Percentiles rank a stretch among this genome's conserved stretches.
These are phyloP conservation scores for Sepioteuthis lessoniana DNA, from an alignment of 2,888 invertebrate species.

Conservation along the genomic window DNA sequence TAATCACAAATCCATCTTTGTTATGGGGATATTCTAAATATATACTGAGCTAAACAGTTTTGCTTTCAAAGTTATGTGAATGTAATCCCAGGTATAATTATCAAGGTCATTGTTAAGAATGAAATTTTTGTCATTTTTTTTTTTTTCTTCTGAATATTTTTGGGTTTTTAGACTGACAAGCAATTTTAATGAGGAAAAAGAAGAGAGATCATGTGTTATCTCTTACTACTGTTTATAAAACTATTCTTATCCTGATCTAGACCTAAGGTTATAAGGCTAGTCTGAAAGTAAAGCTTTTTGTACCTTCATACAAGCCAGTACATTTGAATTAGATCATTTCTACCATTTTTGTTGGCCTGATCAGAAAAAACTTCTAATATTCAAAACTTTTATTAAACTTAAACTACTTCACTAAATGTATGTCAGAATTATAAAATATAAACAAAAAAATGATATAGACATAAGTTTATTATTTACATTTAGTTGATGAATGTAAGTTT, in stretches of 20 bases:
- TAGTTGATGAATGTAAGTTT: too few relatives aligned
- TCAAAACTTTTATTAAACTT: too few relatives aligned
- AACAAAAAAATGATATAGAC: too few relatives aligned
- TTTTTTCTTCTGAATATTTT: background rate
- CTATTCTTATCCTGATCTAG: background rate
- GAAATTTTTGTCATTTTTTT: background rate
- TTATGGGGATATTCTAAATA: slow-evolving; percentile 15
- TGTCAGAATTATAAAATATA: too few relatives aligned
- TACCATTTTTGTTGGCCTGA: too few relatives aligned
- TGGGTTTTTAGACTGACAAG: background rate
- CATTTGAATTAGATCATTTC: too few relatives aligned
- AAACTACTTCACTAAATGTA: too few relatives aligned
- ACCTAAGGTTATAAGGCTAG: too few relatives aligned
- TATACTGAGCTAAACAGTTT: background rate
- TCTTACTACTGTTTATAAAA: background rate
- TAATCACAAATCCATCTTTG: background rate
- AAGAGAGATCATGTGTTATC: background rate
- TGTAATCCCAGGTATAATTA: background rate
- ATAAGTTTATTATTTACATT: too few relatives aligned
- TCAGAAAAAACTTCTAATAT: too few relatives aligned
- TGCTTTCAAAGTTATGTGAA: background rate
- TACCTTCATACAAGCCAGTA: too few relatives aligned
- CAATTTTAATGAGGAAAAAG: background rate
- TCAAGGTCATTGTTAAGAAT: background rate
- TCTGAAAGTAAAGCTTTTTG: too few relatives aligned